Evolutionary conservation across 2,797 vertebrate species (phyloP), one percentile per base, ranked within the genome.

Genomic region (Eulemur rubriventer): DNA sequence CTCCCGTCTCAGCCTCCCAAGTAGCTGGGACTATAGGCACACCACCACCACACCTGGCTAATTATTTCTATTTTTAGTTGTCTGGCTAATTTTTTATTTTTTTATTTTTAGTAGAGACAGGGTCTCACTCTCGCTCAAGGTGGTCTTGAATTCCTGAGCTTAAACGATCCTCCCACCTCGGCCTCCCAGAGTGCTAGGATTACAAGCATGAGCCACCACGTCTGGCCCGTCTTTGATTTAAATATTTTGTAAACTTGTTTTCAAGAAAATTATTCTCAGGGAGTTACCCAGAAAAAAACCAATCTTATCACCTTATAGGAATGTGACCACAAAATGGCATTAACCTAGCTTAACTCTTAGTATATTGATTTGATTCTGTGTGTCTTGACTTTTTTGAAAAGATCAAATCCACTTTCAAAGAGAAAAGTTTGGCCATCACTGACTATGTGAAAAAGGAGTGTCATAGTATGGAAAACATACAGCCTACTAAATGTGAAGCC

Each of bases 331-430:
- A 80, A 96, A 65, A 84, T 22, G 38, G 18, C 59, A 38, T 72
- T 79, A 81, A 46, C 70, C 24, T 41, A 52, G n/a, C 11, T 33
- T 41, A 41, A 80, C 11, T 1, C 24, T 85, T n/a, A 46, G 7
- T 46, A 82, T 24, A 16, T 8, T 78, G 16, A 65, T 84, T 85
- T n/a, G 43, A 76, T 20, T 41, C 38, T 59, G 13, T 0, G 4
- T 35, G 18, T 87, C 75, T 81, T 59, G 67, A 57, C 35, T 33
- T 67, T 89, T 96, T 52, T 86, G 28, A 89, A 75, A 50, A 50
- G 92, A 46, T 92, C 35, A 75, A 84, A 48, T 43, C 33, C 28
- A 61, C 14, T n/a, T 90, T 89, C 35, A 72, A 87, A 90, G 85
- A 43, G 75, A 82, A 72, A 52, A 46, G 16, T 35, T 35, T 81